A percentile compares a stretch with the other conserved stretches of the same genome.
Conservation (phyloP, 2,888 invertebrate species). For the Poecilus cupreus region DNA sequence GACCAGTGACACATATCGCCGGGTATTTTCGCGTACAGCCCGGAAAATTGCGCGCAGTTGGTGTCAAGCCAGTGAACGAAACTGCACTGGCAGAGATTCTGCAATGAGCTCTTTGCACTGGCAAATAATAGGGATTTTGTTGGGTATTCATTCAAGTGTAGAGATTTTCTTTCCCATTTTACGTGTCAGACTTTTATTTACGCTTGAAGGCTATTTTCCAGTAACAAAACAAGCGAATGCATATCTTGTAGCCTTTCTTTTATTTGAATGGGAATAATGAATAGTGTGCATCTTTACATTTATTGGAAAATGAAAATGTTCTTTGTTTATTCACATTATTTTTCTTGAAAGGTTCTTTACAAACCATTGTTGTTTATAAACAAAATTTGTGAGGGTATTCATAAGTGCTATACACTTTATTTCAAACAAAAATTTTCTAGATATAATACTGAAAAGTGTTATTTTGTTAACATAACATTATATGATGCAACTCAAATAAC, state of each 20-base stretch:
- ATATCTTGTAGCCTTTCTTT: neutral
- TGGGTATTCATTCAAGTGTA: neutral
- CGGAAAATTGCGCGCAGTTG: conserved; percentile 45
- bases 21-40: conserved; percentile 49
- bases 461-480: no score
- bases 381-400: no score
- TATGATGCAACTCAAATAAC: neutral
- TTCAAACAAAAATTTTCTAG: neutral
- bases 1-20: conserved; percentile 33
- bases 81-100: conserved; percentile 6
- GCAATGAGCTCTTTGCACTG: neutral
- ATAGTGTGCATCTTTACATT: neutral
- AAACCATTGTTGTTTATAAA: no score
- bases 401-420: no score
- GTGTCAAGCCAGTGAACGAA: conserved; percentile 21
- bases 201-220: neutral
- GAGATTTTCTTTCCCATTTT: neutral
- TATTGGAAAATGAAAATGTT: neutral
- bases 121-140: conserved; percentile 8
- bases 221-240: neutral
- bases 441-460: no score
- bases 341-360: no score
- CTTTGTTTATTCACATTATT: neutral
- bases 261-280: neutral
- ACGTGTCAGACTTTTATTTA: neutral